Evolutionary conservation across 2,888 invertebrate genomes (phyloP).

Genomic region (Oxyscelio sp.): DNA sequence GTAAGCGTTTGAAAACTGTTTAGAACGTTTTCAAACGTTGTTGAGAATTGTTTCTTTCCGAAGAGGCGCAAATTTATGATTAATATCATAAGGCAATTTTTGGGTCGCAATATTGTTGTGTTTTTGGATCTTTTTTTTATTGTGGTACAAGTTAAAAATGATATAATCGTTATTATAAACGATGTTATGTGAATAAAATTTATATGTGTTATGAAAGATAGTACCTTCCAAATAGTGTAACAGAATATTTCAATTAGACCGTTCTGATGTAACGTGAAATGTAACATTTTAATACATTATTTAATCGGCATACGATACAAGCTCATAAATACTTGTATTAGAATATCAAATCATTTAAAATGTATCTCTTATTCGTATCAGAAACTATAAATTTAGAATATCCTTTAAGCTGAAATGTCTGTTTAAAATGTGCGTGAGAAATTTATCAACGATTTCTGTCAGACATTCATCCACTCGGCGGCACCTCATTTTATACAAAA

Average conservation of each 20-base stretch:
- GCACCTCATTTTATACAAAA: conserved; percentile 29
- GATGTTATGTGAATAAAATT: too few species aligned
- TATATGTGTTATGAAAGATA: too few species aligned
- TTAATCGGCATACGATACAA: conserved; percentile 15
- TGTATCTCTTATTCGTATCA: conserved; percentile 9
- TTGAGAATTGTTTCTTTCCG: too few species aligned
- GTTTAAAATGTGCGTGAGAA: conserved; percentile 25
- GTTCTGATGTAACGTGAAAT: conserved; percentile 10
- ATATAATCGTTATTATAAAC: too few species aligned
- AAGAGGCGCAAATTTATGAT: too few species aligned
- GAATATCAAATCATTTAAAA: conserved; percentile 4
- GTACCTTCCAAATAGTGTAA: too few species aligned
- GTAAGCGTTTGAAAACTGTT: too few species aligned
- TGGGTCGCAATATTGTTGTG: too few species aligned
- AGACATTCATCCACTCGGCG: conserved; percentile 18
- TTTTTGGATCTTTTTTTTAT: too few species aligned
- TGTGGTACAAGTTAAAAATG: too few species aligned
- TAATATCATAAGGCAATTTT: too few species aligned
- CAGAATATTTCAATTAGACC: too few species aligned
- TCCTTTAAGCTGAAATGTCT: conserved; percentile 28
- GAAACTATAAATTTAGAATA: conserved; percentile 34
- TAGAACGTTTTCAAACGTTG: conserved; percentile 21
- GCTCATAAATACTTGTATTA: neutral
- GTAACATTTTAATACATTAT: conserved; percentile 10
- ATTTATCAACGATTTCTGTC: conserved; percentile 9